Evolutionary conservation across 23 tunicate species (phyloP).

Genomic region (Oikopleura albicans): DNA sequence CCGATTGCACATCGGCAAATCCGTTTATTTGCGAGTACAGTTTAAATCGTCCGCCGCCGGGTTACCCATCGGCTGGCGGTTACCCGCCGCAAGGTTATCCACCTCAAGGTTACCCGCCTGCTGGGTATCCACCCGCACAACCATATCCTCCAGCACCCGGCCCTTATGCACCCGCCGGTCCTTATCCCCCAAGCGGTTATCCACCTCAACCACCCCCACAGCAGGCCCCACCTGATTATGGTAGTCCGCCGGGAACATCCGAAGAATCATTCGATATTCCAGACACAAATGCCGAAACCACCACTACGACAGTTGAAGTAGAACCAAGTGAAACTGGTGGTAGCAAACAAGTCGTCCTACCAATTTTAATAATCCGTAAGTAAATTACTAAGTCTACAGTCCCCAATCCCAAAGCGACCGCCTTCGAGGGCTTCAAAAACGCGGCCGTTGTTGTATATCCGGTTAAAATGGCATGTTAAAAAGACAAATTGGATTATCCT

Average conservation of each 20-base stretch:
- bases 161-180: not conserved
- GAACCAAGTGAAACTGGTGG: not conserved
- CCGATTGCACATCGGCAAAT: conserved; percentile 9
- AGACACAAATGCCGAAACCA: not conserved
- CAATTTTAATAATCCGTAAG: not conserved
- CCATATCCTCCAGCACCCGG: not conserved
- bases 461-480: no score
- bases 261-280: not conserved
- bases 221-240: not conserved
- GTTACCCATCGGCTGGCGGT: not conserved
- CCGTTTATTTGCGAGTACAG: conserved; percentile 11
- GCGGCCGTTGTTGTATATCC: no score
- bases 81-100: conserved; percentile 2
- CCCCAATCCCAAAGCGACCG: no score
- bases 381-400: no score
- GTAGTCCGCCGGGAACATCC: not conserved
- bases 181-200: not conserved
- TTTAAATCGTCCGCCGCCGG: not conserved
- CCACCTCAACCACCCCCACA: not conserved
- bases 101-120: not conserved
- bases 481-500: no score
- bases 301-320: not conserved
- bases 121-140: not conserved
- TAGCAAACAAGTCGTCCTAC: not conserved
- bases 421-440: no score